These are phyloP conservation scores for Teleogryllus occipitalis DNA, from an alignment of 1,140 invertebrate genomes.

Conservation along the genomic window DNA sequence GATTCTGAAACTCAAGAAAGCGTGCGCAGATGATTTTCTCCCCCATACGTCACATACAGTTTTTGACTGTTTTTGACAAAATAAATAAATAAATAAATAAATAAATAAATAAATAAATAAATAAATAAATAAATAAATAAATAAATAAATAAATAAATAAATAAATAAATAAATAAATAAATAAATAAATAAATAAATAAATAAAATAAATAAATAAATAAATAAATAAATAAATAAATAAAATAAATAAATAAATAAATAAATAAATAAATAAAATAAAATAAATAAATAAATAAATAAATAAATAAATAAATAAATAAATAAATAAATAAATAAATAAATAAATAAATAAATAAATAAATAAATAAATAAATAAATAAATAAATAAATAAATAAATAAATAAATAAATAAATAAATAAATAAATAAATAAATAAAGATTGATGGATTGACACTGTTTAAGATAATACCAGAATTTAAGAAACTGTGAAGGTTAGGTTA, in stretches of 20 bases:
- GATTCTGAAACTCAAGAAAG: too few relatives aligned
- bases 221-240: background rate
- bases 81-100: too few relatives aligned
- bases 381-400: background rate
- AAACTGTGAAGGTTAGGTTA: too few relatives aligned
- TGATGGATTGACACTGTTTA: too few relatives aligned
- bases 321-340: conserved; percentile 2
- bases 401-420: background rate
- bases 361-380: conserved; percentile 8
- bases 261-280: background rate
- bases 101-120: too few relatives aligned
- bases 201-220: background rate
- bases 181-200: conserved; percentile 8
- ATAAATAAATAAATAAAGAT: too few relatives aligned
- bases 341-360: conserved; percentile 8
- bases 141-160: background rate
- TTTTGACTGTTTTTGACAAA: too few relatives aligned
- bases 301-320: background rate
- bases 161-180: background rate
- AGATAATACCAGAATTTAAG: too few relatives aligned
- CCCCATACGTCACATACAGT: too few relatives aligned
- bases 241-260: background rate
- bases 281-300: conserved; percentile 3
- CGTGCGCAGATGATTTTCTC: too few relatives aligned
- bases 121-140: conserved; percentile 7